Percentiles rank a stretch among this genome's conserved stretches.
Evolutionary conservation across 2,797 vertebrate genomes (phyloP).

Genomic region (Sardinella longiceps): DNA sequence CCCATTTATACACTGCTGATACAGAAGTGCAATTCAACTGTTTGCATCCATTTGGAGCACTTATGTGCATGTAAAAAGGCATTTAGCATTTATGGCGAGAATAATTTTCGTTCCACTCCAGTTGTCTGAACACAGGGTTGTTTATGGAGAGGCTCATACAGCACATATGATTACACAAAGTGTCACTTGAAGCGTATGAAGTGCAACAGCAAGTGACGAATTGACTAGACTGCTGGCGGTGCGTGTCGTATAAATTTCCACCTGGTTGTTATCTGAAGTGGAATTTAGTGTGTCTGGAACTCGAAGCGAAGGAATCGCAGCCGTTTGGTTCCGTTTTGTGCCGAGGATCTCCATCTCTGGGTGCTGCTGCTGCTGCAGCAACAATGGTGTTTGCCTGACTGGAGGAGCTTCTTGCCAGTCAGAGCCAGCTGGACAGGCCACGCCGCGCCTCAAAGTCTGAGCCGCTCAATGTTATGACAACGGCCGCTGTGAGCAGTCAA

Average conservation of each 20-base stretch:
- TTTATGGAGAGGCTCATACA: neutral
- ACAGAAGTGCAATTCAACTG: neutral
- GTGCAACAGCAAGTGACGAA: neutral
- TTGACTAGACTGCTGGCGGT: neutral
- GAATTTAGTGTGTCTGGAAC: neutral
- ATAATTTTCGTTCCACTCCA: constrained; percentile 13
- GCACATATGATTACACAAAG: neutral
- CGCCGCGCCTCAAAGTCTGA: neutral
- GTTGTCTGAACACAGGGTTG: neutral
- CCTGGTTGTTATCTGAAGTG: neutral
- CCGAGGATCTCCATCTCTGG: neutral
- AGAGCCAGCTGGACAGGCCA: neutral
- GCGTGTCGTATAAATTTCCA: neutral
- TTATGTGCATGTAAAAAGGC: neutral
- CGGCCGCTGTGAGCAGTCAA: neutral
- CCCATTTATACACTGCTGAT: constrained; percentile 43
- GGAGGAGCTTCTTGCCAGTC: neutral
- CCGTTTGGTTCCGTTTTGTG: neutral
- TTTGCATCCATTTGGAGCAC: neutral
- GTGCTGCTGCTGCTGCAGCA: neutral
- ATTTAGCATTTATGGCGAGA: neutral
- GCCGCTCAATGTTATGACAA: neutral
- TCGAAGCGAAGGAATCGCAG: neutral
- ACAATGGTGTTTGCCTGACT: neutral
- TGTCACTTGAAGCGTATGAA: neutral